Evolutionary conservation across 2,113 vertebrate genomes (phyloP).

Genomic region (Lanius collurio): DNA sequence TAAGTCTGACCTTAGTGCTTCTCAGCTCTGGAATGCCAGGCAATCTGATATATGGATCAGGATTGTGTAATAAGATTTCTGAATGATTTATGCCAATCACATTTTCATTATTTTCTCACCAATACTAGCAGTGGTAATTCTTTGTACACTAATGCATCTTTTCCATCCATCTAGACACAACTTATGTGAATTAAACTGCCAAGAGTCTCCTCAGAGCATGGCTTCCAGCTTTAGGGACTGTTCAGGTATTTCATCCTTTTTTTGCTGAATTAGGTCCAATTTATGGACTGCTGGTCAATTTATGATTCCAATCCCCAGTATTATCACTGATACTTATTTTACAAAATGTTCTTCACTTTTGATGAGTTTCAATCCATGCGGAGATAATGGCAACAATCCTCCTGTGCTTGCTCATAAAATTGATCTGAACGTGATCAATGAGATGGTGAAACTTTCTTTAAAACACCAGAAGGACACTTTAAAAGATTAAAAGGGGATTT

Average conservation of each 20-base stretch:
- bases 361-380: background rate
- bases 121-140: background rate
- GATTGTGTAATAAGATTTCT: background rate
- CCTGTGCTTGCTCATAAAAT: background rate
- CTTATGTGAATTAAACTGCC: background rate
- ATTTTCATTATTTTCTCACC: slow-evolving; percentile 14
- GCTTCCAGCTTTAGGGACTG: background rate
- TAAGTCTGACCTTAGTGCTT: slow-evolving; percentile 32
- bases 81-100: slow-evolving; percentile 36
- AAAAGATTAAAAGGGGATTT: background rate
- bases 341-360: background rate
- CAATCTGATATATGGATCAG: background rate
- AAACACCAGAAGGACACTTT: background rate
- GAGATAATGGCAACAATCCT: background rate
- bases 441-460: background rate
- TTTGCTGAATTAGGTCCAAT: background rate
- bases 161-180: background rate
- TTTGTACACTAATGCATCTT: background rate
- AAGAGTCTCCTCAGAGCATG: background rate
- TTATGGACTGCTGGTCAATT: background rate
- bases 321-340: background rate
- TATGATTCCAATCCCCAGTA: background rate
- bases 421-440: background rate
- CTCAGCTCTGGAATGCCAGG: background rate
- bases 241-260: background rate